These are phyloP conservation scores for Okapia johnstoni DNA, from an alignment of 2,113 vertebrate genomes.

Conservation along the genomic window DNA sequence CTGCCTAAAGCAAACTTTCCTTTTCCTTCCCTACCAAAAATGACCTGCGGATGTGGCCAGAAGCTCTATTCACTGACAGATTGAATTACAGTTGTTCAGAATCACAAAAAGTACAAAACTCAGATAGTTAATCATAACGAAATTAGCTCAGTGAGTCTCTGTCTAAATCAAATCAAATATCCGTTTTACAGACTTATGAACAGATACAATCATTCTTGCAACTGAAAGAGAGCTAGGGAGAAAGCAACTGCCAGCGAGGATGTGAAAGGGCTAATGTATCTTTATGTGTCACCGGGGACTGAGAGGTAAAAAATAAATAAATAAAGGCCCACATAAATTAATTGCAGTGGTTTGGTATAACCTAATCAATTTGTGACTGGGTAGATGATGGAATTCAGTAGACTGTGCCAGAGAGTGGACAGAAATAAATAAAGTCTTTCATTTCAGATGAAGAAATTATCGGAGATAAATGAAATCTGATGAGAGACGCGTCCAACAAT, in stretches of 20 bases:
- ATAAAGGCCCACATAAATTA: constrained; percentile 17
- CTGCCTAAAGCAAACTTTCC: not conserved
- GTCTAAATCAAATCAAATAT: constrained; percentile 67
- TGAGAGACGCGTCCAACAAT: not conserved
- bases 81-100: not conserved
- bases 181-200: constrained; percentile 14
- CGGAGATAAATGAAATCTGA: constrained; percentile 58
- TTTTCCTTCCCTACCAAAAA: not conserved
- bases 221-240: not conserved
- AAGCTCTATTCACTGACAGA: not conserved
- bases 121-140: constrained; percentile 50
- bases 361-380: constrained; percentile 63
- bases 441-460: constrained; percentile 58
- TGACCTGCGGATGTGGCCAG: not conserved
- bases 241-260: not conserved
- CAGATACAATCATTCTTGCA: constrained; percentile 35
- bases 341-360: constrained; percentile 34
- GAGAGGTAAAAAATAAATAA: constrained; percentile 21
- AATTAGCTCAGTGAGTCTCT: constrained; percentile 55
- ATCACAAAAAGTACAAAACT: constrained; percentile 19
- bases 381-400: constrained; percentile 41
- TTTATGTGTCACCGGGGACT: not conserved
- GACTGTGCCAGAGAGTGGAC: constrained; percentile 32
- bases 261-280: not conserved
- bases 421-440: constrained; percentile 53